Evolutionary conservation across 2,888 invertebrate species (phyloP), one percentile per base, ranked within the genome.

Genomic region (Luffia ferchaultella): DNA sequence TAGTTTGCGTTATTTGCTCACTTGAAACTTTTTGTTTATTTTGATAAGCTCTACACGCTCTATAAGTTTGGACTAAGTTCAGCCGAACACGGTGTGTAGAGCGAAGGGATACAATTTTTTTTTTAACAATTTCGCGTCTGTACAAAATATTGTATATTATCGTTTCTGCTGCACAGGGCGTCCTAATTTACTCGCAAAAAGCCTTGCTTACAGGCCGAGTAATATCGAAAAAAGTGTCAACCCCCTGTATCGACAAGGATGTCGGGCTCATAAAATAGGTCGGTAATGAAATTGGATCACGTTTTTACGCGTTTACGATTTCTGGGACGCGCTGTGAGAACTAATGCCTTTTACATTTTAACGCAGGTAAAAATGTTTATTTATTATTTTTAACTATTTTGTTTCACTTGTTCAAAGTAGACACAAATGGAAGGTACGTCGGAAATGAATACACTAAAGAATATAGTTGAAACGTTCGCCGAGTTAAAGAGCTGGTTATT

Each of bases 281-380:
- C 5, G 20, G 46, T 46, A 46, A 46, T 46, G 46, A 46, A 46
- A 46, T 46, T 46, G 46, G 46, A 46, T 18, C 46, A 46, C 46
- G 20, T 46, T 46, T 46, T 46, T 19, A 20, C 20, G 19, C 12
- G 46, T 46, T 46, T 46, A 46, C 46, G 46, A 46, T 46, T 16
- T 18, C 15, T 45, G 18, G 17, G 45, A 45, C 45, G 15, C 18
- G 16, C 18, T 5, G 45, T 30, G 30, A 30, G 30, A 30, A 30
- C 30, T 30, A 30, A 30, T 30, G 3, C 30, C 30, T 12, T 30
- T 12, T 30, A 30, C 30, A 30, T 30, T 30, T 12, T 30, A 30
- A 30, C n/a, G n/a, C n/a, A n/a, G n/a, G n/a, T n/a, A n/a, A n/a
- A n/a, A n/a, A n/a, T n/a, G n/a, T n/a, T n/a, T n/a, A n/a, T n/a